These are phyloP conservation scores for Brachionus rotundiformis DNA, from an alignment of 1,140 invertebrate genomes.

Conservation along the genomic window DNA sequence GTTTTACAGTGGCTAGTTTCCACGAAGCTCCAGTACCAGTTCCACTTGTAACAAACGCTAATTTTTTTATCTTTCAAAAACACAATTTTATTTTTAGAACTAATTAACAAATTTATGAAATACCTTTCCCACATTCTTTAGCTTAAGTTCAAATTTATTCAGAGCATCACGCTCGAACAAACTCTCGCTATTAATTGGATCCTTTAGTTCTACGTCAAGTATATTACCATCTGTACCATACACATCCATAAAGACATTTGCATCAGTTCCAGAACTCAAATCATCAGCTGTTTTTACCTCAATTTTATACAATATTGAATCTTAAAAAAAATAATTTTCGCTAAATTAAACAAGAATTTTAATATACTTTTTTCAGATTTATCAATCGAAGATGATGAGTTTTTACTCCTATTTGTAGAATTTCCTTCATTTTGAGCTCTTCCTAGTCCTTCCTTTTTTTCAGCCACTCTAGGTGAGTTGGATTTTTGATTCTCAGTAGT, in stretches of 20 bases:
- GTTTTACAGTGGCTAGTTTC: not conserved
- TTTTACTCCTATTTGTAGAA: not conserved
- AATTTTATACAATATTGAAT: not conserved
- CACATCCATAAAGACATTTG: conserved; percentile 62
- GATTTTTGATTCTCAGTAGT: not conserved
- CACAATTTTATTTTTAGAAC: no score
- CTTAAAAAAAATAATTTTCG: not conserved
- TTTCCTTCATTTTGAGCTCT: not conserved
- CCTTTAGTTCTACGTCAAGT: conserved; percentile 54
- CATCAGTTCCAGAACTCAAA: conserved; percentile 59
- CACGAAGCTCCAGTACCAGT: not conserved
- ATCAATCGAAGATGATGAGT: not conserved
- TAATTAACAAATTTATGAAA: no score
- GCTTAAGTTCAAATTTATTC: conserved; percentile 29
- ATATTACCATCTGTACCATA: conserved; percentile 60
- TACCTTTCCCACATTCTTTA: conserved; percentile 40
- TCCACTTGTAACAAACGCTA: not conserved
- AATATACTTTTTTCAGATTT: not conserved
- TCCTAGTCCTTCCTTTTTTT: not conserved
- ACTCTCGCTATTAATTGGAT: conserved; percentile 53
- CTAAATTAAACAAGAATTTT: no score
- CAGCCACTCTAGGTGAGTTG: not conserved
- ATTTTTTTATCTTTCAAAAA: not conserved
- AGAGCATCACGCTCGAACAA: conserved; percentile 20
- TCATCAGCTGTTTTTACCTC: not conserved